Conservation (phyloP, 1,140 invertebrate species). For the Scaptomyza pallida region DNA sequence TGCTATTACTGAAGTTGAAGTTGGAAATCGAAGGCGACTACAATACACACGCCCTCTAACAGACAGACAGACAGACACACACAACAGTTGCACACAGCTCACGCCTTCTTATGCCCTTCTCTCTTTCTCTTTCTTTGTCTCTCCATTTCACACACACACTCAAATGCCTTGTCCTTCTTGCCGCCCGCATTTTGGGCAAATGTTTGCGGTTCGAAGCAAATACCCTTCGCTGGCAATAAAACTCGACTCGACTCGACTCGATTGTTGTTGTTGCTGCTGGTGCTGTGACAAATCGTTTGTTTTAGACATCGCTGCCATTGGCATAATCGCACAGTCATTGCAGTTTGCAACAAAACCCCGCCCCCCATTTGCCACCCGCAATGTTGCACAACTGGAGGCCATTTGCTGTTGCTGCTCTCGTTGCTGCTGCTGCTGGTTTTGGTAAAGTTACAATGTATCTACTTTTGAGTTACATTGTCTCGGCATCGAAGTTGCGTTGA, state of each 20-base stretch:
- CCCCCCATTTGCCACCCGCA: constrained; percentile 14
- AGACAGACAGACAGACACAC: constrained; percentile 21
- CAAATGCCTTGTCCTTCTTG: background rate
- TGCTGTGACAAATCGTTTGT: constrained; percentile 79
- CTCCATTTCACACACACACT: constrained; percentile 3
- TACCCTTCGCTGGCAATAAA: constrained; percentile 63
- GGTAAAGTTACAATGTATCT: constrained; percentile 64
- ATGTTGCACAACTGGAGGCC: constrained; percentile 52
- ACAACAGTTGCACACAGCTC: constrained; percentile 5
- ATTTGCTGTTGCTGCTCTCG: constrained; percentile 12
- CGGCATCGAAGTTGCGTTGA: constrained; percentile 73
- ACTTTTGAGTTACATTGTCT: constrained; percentile 78
- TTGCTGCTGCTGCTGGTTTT: constrained; percentile 4
- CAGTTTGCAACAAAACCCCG: constrained; percentile 32
- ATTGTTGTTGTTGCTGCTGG: constrained; percentile 32
- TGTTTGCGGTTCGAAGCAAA: constrained; percentile 67
- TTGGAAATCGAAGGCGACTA: constrained; percentile 1
- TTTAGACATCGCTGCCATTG: constrained; percentile 72
- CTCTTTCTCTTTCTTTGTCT: background rate
- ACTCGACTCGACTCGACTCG: constrained; percentile 48
- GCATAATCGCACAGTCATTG: constrained; percentile 80
- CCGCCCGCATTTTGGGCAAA: constrained; percentile 45
- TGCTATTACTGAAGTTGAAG: constrained; percentile 1
- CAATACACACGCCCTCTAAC: background rate
- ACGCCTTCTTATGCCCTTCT: constrained; percentile 1